phyloP scores from a whole-genome alignment of 2,113 vertebrate genomes.

The Campylomormyrus tamandua region DNA sequence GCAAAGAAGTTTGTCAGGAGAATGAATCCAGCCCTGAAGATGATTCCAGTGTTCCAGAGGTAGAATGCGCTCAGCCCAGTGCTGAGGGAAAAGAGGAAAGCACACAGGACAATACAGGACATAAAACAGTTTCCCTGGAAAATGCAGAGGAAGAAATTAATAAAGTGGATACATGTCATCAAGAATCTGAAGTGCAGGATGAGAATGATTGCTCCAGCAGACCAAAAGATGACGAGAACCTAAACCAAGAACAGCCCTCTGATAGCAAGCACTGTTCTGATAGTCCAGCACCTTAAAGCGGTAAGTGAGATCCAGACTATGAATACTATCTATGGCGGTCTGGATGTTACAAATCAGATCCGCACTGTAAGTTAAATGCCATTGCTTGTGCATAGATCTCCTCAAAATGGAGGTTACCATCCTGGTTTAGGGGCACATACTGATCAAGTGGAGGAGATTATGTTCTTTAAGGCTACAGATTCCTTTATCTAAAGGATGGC shows the following conservation, averaged over 20 bases:
- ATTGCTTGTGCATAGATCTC: slow-evolving; percentile 27
- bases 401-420: slow-evolving; percentile 39
- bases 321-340: slow-evolving; percentile 43
- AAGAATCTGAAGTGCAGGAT: slow-evolving; percentile 55
- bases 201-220: slow-evolving; percentile 55
- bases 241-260: slow-evolving; percentile 5
- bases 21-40: slow-evolving; percentile 7
- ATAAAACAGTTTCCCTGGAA: slow-evolving; percentile 37
- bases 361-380: slow-evolving; percentile 33
- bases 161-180: slow-evolving; percentile 43
- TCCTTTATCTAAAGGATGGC: slow-evolving; percentile 60
- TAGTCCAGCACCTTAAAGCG: slow-evolving; percentile 58
- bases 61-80: not conserved
- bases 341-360: slow-evolving; percentile 40
- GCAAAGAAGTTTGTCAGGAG: not conserved
- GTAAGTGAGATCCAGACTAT: slow-evolving; percentile 56
- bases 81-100: slow-evolving; percentile 28
- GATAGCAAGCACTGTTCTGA: slow-evolving; percentile 16
- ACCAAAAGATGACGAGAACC: slow-evolving; percentile 50
- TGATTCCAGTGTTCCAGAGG: not conserved
- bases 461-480: slow-evolving; percentile 52
- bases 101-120: slow-evolving; percentile 47
- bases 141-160: slow-evolving; percentile 40
- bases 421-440: slow-evolving; percentile 24
- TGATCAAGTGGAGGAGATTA: slow-evolving; percentile 45